These are phyloP conservation scores for Acronicta psi DNA, from an alignment of 2,888 invertebrate genomes.

Conservation along the genomic window DNA sequence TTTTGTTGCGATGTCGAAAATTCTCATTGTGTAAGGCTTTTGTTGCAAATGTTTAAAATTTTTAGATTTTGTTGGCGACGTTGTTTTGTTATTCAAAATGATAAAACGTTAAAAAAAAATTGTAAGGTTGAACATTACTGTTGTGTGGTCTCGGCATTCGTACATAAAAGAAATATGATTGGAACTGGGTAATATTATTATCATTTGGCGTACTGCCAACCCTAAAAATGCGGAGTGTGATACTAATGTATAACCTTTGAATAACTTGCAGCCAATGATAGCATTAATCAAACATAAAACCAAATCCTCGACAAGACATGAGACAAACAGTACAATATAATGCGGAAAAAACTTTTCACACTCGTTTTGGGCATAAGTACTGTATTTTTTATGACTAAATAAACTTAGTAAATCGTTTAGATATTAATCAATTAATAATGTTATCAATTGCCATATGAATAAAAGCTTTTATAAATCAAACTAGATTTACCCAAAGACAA, in stretches of 20 bases:
- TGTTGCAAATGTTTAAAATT: conserved; percentile 9
- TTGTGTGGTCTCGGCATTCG: conserved; percentile 2
- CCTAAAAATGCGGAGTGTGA: conserved; percentile 2
- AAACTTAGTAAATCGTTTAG: neutral
- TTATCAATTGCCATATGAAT: too few relatives aligned
- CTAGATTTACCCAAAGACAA: too few relatives aligned
- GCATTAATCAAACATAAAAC: conserved; percentile 17
- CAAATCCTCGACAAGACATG: neutral
- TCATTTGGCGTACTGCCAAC: conserved; percentile 37
- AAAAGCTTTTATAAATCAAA: too few relatives aligned
- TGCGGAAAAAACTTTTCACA: neutral
- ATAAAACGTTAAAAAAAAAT: neutral
- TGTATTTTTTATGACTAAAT: neutral
- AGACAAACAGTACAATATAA: neutral
- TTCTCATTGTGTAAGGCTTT: conserved; percentile 13
- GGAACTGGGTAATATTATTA: neutral
- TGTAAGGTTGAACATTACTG: conserved; percentile 1
- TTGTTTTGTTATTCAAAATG: neutral
- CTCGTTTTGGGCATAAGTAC: neutral
- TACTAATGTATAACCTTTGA: conserved; percentile 18
- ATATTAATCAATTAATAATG: neutral
- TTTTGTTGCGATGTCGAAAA: conserved; percentile 41
- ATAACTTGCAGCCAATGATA: conserved; percentile 3
- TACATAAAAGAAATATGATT: conserved; percentile 29
- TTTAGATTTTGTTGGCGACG: conserved; percentile 4